phyloP scores from a whole-genome alignment of 2,888 invertebrate species.

The Lithosia quadra region DNA sequence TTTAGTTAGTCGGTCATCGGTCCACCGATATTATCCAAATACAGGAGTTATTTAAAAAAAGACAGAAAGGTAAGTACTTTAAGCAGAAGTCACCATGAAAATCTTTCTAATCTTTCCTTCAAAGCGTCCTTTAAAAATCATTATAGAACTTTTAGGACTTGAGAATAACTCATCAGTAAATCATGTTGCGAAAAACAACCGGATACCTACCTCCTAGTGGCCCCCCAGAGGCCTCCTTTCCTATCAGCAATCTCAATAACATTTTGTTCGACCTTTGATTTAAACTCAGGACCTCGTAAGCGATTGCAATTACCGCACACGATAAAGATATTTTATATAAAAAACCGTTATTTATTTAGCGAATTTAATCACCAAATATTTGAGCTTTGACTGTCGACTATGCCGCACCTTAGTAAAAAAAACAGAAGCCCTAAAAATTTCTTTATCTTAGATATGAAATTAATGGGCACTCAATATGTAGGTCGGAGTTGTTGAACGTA shows the following conservation, averaged over 20 bases:
- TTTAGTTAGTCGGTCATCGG: too few species aligned
- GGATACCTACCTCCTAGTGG: slow-evolving; percentile 1
- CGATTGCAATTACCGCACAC: neutral
- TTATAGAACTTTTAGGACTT: neutral
- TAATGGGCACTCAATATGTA: slow-evolving; percentile 69
- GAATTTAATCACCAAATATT: slow-evolving; percentile 35
- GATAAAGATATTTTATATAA: neutral
- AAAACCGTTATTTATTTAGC: slow-evolving; percentile 19
- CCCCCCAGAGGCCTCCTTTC: neutral
- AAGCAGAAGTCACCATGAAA: too few species aligned
- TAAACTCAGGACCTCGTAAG: neutral
- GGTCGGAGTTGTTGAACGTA: slow-evolving; percentile 73
- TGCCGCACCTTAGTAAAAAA: slow-evolving; percentile 16
- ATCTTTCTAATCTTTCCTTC: too few species aligned
- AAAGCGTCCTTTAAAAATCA: too few species aligned
- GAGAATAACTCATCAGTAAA: neutral
- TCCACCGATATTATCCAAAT: too few species aligned
- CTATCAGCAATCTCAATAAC: slow-evolving; percentile 5
- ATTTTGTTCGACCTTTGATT: slow-evolving; percentile 9
- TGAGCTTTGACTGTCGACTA: slow-evolving; percentile 19
- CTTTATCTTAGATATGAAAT: slow-evolving; percentile 61
- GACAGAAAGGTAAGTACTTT: too few species aligned
- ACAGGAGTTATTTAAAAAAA: too few species aligned
- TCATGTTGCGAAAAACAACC: neutral
- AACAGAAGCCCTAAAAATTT: slow-evolving; percentile 48